Evolutionary conservation across 1,140 invertebrate genomes (phyloP), one percentile per base, ranked within the genome.

Genomic region (Dendrolimus punctatus): DNA sequence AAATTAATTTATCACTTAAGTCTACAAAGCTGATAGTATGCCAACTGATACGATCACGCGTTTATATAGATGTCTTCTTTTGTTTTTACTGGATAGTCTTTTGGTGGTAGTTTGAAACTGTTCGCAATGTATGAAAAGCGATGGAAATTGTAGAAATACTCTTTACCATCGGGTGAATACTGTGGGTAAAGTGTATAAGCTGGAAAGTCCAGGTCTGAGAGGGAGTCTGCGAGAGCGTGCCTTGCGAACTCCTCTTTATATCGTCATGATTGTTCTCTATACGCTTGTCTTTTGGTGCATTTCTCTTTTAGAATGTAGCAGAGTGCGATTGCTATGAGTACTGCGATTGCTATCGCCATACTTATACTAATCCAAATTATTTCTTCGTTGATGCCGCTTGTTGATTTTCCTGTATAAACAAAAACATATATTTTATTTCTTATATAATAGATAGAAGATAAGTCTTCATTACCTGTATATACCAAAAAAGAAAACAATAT

Each of bases 361-460:
- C 93, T 93, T 67, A 95, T 93, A 80, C 93, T 94, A 64, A 94
- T 93, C 93, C 93, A 95, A 66, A 95, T 95, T 60, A 95, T 95
- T 74, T 94, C 93, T 80, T 95, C 94, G 78, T 95, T 95, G 73
- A 95, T 93, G 37, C 93, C 93, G 65, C 92, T 93, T 58, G 92
- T 92, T 10, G 91, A 93, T 58, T 92, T 91, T 23, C 92, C 92
- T 93, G 83, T n/a, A 70, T 68, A 51, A 58, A 23, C 23, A 23
- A 23, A 23, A 23, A 23, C 23, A 23, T 23, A 23, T 23, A 23
- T 23, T 23, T 23, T 23, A 23, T 23, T 23, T 23, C 23, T 23
- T 23, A 23, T 23, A 23, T 2, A 23, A 23, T 23, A 23, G 23
- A 23, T 23, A 23, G 23, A 23, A 23, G 23, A 23, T 23, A 23